Evolutionary conservation across 1,140 invertebrate species (phyloP).

Genomic region (Megalopta genalis): DNA sequence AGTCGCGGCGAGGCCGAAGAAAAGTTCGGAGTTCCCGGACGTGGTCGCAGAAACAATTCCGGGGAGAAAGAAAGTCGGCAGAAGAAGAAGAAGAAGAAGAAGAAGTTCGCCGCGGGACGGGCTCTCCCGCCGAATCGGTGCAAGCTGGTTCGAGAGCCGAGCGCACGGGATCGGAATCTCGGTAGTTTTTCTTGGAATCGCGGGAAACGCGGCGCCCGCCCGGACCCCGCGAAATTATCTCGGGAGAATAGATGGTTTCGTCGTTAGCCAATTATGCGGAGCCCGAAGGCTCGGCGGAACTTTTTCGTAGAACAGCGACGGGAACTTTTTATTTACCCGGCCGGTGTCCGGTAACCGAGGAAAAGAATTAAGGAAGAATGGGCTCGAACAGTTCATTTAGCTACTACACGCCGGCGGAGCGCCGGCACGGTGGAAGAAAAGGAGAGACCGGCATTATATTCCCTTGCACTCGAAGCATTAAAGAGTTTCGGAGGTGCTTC

Average conservation of each 20-base stretch:
- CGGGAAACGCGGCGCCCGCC: neutral
- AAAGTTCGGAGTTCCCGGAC: too few relatives aligned
- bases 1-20: too few relatives aligned
- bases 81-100: too few relatives aligned
- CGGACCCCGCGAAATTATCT: neutral
- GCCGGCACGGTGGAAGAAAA: neutral
- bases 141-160: too few relatives aligned
- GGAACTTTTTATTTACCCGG: slow-evolving; percentile 18
- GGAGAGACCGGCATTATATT: slow-evolving; percentile 12
- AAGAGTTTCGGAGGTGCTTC: slow-evolving; percentile 44
- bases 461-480: slow-evolving; percentile 34
- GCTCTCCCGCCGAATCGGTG: too few relatives aligned
- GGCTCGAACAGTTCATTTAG: slow-evolving; percentile 42
- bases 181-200: neutral
- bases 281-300: neutral
- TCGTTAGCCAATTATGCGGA: slow-evolving; percentile 2
- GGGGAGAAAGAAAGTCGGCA: too few relatives aligned
- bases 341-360: slow-evolving; percentile 28
- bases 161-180: too few relatives aligned
- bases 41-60: too few relatives aligned
- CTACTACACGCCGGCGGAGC: neutral
- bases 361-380: slow-evolving; percentile 19
- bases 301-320: neutral
- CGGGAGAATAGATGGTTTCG: neutral
- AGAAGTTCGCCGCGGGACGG: too few relatives aligned